Evolutionary conservation across 2,113 vertebrate species (phyloP).

Genomic region (Pelusios castaneus): DNA sequence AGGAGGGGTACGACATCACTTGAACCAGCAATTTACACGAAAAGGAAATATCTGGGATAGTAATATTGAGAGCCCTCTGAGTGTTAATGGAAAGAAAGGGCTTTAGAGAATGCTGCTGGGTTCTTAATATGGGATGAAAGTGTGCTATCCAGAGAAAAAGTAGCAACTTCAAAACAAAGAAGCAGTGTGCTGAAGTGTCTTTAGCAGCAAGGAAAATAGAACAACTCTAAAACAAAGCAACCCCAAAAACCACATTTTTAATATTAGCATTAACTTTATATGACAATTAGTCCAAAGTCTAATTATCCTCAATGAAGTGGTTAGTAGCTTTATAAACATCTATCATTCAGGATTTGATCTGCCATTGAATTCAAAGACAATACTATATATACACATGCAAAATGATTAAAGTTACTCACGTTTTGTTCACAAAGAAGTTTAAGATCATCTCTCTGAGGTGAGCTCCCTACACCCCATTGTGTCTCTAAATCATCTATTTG

Average conservation of each 20-base stretch:
- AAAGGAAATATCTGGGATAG: neutral
- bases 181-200: neutral
- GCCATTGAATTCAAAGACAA: neutral
- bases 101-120: neutral
- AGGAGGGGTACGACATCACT: neutral
- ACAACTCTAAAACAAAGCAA: neutral
- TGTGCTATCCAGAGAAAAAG: accelerated
- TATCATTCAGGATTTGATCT: neutral
- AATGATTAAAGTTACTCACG: conserved; percentile 78
- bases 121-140: neutral
- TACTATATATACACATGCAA: neutral
- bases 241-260: neutral
- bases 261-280: accelerated
- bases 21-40: neutral
- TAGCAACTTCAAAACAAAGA: neutral
- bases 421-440: conserved; percentile 99
- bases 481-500: conserved; percentile 95
- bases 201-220: neutral
- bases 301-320: neutral
- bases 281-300: neutral
- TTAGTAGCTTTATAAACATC: neutral
- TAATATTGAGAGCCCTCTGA: neutral
- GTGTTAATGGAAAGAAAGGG: neutral
- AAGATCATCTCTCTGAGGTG: conserved; percentile 96
- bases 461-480: conserved; percentile 97